Evolutionary conservation across 2,888 invertebrate species (phyloP).

Genomic region (Quadroppia sp.): DNA sequence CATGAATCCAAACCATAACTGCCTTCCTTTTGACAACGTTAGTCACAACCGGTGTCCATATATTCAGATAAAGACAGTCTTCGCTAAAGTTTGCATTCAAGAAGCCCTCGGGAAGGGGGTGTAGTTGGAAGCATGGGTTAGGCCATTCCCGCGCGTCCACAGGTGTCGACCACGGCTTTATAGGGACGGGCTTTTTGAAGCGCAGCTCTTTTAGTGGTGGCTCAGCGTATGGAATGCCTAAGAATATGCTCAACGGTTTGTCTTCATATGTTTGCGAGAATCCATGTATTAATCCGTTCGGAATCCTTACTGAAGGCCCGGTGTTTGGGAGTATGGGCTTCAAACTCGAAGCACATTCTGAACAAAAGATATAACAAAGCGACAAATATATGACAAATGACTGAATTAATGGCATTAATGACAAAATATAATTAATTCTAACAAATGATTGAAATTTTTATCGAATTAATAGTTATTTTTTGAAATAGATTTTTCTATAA

Average conservation of each 20-base stretch:
- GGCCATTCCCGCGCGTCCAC: conserved; percentile 8
- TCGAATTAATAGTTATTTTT: too few relatives aligned
- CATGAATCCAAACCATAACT: neutral
- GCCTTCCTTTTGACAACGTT: neutral
- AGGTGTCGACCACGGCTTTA: neutral
- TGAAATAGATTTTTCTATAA: too few relatives aligned
- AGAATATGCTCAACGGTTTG: neutral
- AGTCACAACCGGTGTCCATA: neutral
- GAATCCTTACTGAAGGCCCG: too few relatives aligned
- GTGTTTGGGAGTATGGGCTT: too few relatives aligned
- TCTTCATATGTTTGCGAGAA: neutral
- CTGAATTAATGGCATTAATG: too few relatives aligned
- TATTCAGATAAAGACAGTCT: conserved; percentile 35
- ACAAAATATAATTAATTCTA: too few relatives aligned
- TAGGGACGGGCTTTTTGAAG: conserved; percentile 2
- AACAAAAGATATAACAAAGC: too few relatives aligned
- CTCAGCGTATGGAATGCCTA: conserved; percentile 31
- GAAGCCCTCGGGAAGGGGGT: too few relatives aligned
- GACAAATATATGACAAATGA: too few relatives aligned
- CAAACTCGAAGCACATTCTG: too few relatives aligned
- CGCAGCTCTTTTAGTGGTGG: neutral
- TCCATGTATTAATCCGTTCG: neutral
- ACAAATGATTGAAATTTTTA: too few relatives aligned
- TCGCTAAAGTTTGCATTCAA: conserved; percentile 17
- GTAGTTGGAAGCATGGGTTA: neutral